Conservation (phyloP, 2,113 vertebrate genomes). For the Odocoileus hemionus region DNA sequence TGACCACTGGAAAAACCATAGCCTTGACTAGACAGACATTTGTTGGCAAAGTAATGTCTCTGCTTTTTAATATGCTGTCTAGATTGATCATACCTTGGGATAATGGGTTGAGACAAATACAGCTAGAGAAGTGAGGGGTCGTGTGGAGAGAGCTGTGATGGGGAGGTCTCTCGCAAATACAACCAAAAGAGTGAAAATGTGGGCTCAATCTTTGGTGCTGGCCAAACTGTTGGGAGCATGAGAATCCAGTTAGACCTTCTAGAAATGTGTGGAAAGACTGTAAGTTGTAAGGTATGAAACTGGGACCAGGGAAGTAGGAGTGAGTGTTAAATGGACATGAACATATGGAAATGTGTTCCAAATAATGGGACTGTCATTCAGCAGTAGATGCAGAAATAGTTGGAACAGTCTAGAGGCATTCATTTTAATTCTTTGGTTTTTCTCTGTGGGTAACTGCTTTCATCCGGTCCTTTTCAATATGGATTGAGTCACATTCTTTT, state of each 20-base stretch:
- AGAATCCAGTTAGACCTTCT: background rate
- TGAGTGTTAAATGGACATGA: background rate
- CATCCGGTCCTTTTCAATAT: constrained; percentile 17
- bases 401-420: background rate
- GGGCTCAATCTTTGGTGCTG: background rate
- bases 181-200: background rate
- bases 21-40: background rate
- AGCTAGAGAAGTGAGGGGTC: background rate
- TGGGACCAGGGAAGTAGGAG: background rate
- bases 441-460: constrained; percentile 52
- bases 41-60: background rate
- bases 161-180: background rate
- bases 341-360: background rate
- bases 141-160: background rate
- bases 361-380: background rate
- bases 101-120: background rate
- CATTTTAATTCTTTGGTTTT: constrained; percentile 42
- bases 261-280: background rate
- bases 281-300: background rate
- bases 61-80: background rate
- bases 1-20: background rate
- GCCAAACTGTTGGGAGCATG: background rate
- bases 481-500: constrained; percentile 46
- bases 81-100: background rate
- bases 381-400: background rate